Evolutionary conservation across 1,140 invertebrate species (phyloP), one percentile per base, ranked within the genome.

Genomic region (Nephila pilipes): DNA sequence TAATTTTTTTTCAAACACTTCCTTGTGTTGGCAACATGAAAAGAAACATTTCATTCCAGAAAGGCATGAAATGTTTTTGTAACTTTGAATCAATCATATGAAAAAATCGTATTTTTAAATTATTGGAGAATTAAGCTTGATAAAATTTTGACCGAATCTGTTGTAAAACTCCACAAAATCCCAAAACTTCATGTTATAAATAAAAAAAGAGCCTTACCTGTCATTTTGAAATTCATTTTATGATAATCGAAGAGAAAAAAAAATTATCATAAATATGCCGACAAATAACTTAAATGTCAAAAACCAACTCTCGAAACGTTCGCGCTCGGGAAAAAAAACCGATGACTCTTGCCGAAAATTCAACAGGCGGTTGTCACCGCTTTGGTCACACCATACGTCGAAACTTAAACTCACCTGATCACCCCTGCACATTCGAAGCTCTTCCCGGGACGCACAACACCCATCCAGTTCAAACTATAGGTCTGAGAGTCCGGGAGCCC

Each of bases 371-470:
- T 25, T 85, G 54, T 85, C 29, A 14, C 25, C 25, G 2, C n/a
- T 16, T 38, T 18, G 46, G n/a, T 5, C 80, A 29, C 80, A 83
- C 36, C 80, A 46, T 54, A 54, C 80, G 80, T 83, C 46, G 46
- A 25, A 38, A 83, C 69, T 75, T 75, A 75, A 75, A 75, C 69
- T 36, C 25, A 36, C 69, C 69, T 83, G 81, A 57, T 83, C 54
- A 55, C 81, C 46, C 81, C 38, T 32, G 85, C 58, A 63, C 85
- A 87, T 87, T 60, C 60, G 60, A 63, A 46, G 81, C 12, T n/a
- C 60, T 46, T 60, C 36, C 87, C 87, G 58, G 87, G 87, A 88
- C 38, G n/a, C 58, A 22, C 29, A 55, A 69, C 36, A 38, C 32
- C 36, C 32, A 55, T 32, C 29, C 29, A 10, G n/a, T 85, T 22